Evolutionary conservation across 2,888 invertebrate species (phyloP).

Genomic region (Cantharis rufa): DNA sequence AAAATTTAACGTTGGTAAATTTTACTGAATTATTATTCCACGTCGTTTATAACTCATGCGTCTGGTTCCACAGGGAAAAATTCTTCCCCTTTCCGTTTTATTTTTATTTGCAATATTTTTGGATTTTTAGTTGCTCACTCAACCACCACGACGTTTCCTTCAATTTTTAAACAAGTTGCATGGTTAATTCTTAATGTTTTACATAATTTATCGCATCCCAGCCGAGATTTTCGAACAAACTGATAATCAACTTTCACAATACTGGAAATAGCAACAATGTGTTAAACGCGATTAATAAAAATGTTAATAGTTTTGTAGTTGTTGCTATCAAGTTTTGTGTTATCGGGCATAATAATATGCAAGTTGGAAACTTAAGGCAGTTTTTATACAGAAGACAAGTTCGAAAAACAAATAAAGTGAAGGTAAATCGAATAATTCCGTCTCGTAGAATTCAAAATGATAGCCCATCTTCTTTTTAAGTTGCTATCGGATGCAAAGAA

Average conservation of each 20-base stretch:
- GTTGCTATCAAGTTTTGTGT: background rate
- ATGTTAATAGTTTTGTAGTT: background rate
- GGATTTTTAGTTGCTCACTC: background rate
- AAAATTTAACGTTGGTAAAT: background rate
- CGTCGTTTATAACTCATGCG: background rate
- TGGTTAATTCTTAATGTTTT: no score
- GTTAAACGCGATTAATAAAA: background rate
- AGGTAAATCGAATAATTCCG: conserved; percentile 14
- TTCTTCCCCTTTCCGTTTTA: background rate
- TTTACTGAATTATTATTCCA: background rate
- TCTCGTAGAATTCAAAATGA: conserved; percentile 3
- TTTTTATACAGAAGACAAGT: background rate
- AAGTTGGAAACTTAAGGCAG: background rate
- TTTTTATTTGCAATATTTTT: background rate
- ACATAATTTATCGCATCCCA: background rate
- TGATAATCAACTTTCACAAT: background rate
- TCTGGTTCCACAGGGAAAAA: background rate
- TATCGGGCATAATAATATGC: background rate
- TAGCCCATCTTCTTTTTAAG: background rate
- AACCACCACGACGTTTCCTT: background rate
- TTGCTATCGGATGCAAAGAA: background rate
- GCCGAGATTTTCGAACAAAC: background rate
- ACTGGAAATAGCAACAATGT: background rate
- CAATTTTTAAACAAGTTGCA: background rate
- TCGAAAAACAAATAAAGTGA: conserved; percentile 7